Evolutionary conservation across 1,140 invertebrate species (phyloP).

Genomic region (Musca vetustissima): DNA sequence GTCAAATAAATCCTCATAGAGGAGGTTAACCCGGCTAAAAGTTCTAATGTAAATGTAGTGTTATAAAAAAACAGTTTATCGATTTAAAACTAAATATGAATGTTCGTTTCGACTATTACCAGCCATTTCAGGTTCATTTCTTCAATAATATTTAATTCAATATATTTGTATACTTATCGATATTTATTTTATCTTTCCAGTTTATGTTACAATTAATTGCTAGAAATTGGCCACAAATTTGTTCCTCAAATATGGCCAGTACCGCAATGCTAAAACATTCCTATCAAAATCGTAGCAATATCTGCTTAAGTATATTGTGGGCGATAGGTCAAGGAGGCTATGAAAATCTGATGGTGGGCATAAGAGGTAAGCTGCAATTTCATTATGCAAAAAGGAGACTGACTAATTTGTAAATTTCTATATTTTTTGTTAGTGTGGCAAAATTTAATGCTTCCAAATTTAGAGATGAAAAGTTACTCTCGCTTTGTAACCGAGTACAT

Average conservation of each 20-base stretch:
- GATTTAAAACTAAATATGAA: too few species aligned
- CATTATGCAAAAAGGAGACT: not conserved
- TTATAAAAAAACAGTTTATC: too few species aligned
- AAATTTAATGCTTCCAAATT: slow-evolving; percentile 75
- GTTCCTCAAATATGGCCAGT: slow-evolving; percentile 64
- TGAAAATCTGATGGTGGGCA: slow-evolving; percentile 67
- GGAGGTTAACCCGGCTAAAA: too few species aligned
- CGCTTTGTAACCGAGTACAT: slow-evolving; percentile 71
- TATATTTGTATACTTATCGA: too few species aligned
- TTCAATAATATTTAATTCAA: too few species aligned
- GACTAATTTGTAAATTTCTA: not conserved
- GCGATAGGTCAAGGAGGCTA: slow-evolving; percentile 74
- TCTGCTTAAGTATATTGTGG: slow-evolving; percentile 78
- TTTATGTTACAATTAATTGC: slow-evolving; percentile 70
- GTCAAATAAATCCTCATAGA: too few species aligned
- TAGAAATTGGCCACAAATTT: slow-evolving; percentile 65
- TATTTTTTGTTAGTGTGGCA: slow-evolving; percentile 69
- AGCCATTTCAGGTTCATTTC: too few species aligned
- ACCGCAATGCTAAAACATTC: slow-evolving; percentile 67
- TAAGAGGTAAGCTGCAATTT: slow-evolving; percentile 62
- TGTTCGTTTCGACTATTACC: too few species aligned
- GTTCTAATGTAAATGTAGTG: too few species aligned
- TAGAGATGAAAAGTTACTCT: slow-evolving; percentile 73
- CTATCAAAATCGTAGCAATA: slow-evolving; percentile 76
- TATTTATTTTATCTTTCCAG: slow-evolving; percentile 3